Evolutionary conservation across 2,888 invertebrate genomes (phyloP), one percentile per base, ranked within the genome.

Genomic region (Hybos culiciformis): DNA sequence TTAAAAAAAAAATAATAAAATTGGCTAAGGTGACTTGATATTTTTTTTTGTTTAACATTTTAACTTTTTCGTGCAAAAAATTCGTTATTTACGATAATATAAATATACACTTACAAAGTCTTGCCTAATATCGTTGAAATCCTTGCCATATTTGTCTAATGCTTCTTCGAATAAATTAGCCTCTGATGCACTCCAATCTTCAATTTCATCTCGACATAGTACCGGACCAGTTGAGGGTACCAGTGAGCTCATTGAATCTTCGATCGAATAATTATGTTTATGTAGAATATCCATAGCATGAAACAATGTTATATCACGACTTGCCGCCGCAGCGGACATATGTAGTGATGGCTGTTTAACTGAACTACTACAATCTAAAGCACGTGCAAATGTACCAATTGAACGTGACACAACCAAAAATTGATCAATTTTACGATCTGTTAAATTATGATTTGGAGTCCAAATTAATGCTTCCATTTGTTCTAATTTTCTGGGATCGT

Each of bases 171-270:
- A 98, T 45, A 99, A 77, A 71, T 94, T 96, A 42, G 97, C 96
- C 68, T 99, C 98, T 11, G 93, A 90, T 34, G 97, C 94, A 55
- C 96, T 94, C 98, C 98, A 98, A 70, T 98, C 97, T 71, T 98
- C 98, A 86, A 99, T 93, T 73, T 98, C 97, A 72, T 98, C 98
- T 53, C 96, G 78, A 69, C 92, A 92, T 53, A 97, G 76, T 56
- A 96, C 90, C 18, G 97, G 97, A 14, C 96, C 94, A 53, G 88
- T 88, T 52, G 84, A 82, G 45, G 96, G 94, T 61, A 96, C 93
- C 57, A 97, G 74, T 43, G 91, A 88, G 57, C 88, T 83, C 66
- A 93, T 80, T 46, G 94, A 88, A 58, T 81, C 76, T 53, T 92
- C 85, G 63, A 96, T 76, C 66, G 93, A 87, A 70, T 97, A 97